Conservation (phyloP, 2,113 vertebrate species). For the Pavo muticus region DNA sequence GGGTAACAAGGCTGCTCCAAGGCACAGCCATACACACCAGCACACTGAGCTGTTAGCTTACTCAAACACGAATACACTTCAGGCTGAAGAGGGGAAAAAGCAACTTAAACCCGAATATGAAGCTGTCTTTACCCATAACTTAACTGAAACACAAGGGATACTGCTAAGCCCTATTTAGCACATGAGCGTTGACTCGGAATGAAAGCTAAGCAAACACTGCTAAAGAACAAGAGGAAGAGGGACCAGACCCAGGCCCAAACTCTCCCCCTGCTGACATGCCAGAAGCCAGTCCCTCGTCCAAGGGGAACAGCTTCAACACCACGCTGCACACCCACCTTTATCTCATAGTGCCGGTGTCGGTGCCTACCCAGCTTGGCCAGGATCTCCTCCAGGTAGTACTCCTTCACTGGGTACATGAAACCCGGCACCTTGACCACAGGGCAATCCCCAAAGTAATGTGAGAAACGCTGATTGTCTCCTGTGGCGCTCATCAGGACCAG, state of each 20-base stretch:
- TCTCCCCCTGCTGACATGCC: neutral
- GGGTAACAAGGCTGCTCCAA: neutral
- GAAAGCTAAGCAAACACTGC: neutral
- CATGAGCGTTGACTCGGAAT: rapidly evolving
- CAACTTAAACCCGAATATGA: neutral
- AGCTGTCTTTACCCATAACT: neutral
- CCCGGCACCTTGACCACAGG: slow-evolving; percentile 91
- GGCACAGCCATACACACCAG: no score
- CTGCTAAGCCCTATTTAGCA: neutral
- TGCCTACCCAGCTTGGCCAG: slow-evolving; percentile 84
- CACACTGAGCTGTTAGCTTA: neutral
- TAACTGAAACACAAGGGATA: neutral
- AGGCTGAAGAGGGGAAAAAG: neutral
- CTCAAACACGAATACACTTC: neutral
- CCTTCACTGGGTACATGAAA: slow-evolving; percentile 94
- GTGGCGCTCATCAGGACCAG: slow-evolving; percentile 97
- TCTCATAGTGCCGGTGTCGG: slow-evolving; percentile 74
- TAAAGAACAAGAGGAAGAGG: neutral
- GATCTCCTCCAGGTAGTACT: slow-evolving; percentile 93
- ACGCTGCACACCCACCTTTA: slow-evolving; percentile 48
- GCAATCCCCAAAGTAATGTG: slow-evolving; percentile 89
- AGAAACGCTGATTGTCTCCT: slow-evolving; percentile 89
- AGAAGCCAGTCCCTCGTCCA: neutral
- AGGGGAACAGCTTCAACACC: no score
- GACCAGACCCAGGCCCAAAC: neutral